Conservation (phyloP, 2,797 vertebrate species). For the Gymnopithys bicolor region DNA sequence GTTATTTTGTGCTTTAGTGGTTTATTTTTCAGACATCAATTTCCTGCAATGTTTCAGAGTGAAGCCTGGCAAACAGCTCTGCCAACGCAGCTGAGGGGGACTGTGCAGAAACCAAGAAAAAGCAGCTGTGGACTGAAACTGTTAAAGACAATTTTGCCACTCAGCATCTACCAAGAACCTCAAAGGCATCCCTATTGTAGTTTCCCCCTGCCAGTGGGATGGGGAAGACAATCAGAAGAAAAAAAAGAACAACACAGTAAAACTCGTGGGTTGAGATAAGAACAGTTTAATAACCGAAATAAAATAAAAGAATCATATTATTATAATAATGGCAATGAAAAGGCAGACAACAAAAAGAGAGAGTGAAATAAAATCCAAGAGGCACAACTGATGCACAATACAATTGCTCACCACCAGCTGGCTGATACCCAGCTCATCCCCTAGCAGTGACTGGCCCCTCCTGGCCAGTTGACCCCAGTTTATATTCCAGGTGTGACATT, state of each 20-base stretch:
- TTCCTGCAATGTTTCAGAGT: background rate
- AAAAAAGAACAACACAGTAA: background rate
- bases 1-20: background rate
- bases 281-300: background rate
- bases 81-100: background rate
- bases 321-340: background rate
- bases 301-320: background rate
- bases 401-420: background rate
- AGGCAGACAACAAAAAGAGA: background rate
- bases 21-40: conserved; percentile 6
- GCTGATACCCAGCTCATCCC: background rate
- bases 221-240: background rate
- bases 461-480: background rate
- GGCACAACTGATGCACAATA: background rate
- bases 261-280: background rate
- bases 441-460: background rate
- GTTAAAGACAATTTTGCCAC: background rate
- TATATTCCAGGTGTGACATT: background rate
- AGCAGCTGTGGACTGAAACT: background rate
- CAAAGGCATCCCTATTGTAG: background rate
- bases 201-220: background rate
- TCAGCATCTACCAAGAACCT: background rate
- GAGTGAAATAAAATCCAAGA: background rate
- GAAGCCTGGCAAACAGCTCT: background rate
- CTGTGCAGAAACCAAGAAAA: background rate